Percentiles rank a stretch among this genome's conserved stretches.
Conservation (phyloP, 1,140 invertebrate species). For the Eumaeus atala region DNA sequence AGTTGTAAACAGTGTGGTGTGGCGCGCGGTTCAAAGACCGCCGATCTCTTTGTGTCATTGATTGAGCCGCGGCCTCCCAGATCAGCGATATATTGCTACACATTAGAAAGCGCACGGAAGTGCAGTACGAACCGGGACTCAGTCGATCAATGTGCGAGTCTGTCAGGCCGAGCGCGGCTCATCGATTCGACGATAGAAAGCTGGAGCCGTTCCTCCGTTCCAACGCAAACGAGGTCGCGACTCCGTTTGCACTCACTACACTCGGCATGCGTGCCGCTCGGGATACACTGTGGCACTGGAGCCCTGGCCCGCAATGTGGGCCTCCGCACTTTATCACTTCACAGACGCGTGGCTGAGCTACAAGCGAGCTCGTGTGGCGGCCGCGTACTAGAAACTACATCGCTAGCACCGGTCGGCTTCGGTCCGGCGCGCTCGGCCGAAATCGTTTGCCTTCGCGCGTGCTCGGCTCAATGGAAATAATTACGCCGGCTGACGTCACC, state of each 20-base stretch:
- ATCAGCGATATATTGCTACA: slow-evolving; percentile 17
- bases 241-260: slow-evolving; percentile 28
- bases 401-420: slow-evolving; percentile 51
- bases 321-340: slow-evolving; percentile 23
- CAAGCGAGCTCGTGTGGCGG: slow-evolving; percentile 42
- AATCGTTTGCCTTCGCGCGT: slow-evolving; percentile 39
- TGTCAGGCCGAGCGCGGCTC: slow-evolving; percentile 51
- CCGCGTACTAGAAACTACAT: slow-evolving; percentile 61
- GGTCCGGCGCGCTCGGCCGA: slow-evolving; percentile 39
- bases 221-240: slow-evolving; percentile 46
- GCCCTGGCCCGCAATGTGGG: slow-evolving; percentile 1
- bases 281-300: slow-evolving; percentile 6
- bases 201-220: slow-evolving; percentile 37
- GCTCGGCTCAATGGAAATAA: slow-evolving; percentile 51
- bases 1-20: too few species aligned
- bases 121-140: slow-evolving; percentile 36
- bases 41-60: slow-evolving; percentile 10
- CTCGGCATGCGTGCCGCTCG: slow-evolving; percentile 22
- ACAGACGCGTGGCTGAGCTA: slow-evolving; percentile 18
- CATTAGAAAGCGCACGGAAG: slow-evolving; percentile 34
- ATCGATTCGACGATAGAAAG: slow-evolving; percentile 63
- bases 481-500: slow-evolving; percentile 40
- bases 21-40: slow-evolving; percentile 17
- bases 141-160: slow-evolving; percentile 66
- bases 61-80: slow-evolving; percentile 18